Evolutionary conservation across 2,113 vertebrate genomes (phyloP).

Genomic region (Centrocercus urophasianus): DNA sequence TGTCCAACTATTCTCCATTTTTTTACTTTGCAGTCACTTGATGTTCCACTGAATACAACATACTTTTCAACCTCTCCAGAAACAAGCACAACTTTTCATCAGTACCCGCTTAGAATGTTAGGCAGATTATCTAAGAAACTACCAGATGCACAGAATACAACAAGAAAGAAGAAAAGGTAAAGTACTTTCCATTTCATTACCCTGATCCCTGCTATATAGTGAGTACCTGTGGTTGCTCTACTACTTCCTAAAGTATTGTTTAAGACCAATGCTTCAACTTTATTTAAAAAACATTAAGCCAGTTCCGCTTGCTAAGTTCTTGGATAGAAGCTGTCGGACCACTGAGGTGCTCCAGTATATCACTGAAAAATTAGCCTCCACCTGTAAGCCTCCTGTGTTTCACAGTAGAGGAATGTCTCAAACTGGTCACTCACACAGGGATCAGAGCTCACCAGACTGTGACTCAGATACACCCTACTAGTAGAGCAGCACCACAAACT

Average conservation of each 20-base stretch:
- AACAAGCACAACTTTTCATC: background rate
- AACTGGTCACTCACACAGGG: background rate
- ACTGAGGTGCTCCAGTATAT: background rate
- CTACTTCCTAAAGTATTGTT: background rate
- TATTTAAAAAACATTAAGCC: background rate
- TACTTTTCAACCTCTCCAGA: background rate
- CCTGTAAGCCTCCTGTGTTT: background rate
- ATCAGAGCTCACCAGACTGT: background rate
- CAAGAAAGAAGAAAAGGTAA: background rate
- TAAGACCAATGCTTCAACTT: background rate
- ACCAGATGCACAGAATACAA: background rate
- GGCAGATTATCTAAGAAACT: background rate
- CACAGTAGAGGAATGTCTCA: background rate
- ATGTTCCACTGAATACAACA: background rate
- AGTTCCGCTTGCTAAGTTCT: background rate
- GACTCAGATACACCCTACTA: background rate
- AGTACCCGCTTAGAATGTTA: background rate
- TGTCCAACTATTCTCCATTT: background rate
- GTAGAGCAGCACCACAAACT: background rate
- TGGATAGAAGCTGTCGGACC: background rate
- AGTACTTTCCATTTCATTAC: background rate
- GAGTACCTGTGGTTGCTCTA: background rate
- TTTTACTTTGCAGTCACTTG: background rate
- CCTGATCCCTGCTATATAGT: background rate
- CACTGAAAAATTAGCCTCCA: background rate